Evolutionary conservation across 2,888 invertebrate species (phyloP), one percentile per base, ranked within the genome.

Genomic region (Cephus rjabovi): DNA sequence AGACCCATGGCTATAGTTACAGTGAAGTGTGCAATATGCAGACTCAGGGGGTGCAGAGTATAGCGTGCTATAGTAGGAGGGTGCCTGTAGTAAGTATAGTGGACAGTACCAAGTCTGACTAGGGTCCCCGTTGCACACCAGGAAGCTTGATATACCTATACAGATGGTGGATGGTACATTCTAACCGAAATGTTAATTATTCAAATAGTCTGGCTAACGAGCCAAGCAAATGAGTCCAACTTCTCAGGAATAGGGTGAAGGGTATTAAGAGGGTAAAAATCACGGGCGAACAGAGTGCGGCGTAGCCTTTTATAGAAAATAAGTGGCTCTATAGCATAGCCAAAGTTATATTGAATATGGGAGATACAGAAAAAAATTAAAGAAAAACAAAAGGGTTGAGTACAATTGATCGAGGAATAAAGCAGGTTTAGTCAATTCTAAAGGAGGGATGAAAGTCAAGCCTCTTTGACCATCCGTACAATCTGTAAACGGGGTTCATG

Each of bases 131-230:
- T 89, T 89, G 89, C 86, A 86, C 83, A 80, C 84, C 80, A 83
- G 83, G 83, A 82, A 87, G 86, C 87, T 84, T 86, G 82, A 84
- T 86, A 86, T 85, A 87, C 81, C 85, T 84, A 84, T 81, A 82
- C 82, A 78, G 80, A 78, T 77, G 78, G 81, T 78, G 83, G 79
- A 82, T 76, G 83, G 84, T 84, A 83, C 83, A 86, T 86, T 87
- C 86, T 86, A 84, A 87, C 89, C 89, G 86, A 89, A 90, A 90
- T 89, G 88, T 89, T 89, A 88, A 89, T 90, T 90, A 89, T 89
- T 89, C 86, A 87, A 89, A 88, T 86, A 87, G 86, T 85, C 85
- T 82, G 83, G 86, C 86, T 88, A 89, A 88, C 87, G 88, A 88
- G 86, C 84, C 83, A 81, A 79, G 84, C 86, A 83, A 85, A 84